Evolutionary conservation across 2,113 vertebrate species (phyloP), one percentile per base, ranked within the genome.

Genomic region (Hippocampus barbouri): DNA sequence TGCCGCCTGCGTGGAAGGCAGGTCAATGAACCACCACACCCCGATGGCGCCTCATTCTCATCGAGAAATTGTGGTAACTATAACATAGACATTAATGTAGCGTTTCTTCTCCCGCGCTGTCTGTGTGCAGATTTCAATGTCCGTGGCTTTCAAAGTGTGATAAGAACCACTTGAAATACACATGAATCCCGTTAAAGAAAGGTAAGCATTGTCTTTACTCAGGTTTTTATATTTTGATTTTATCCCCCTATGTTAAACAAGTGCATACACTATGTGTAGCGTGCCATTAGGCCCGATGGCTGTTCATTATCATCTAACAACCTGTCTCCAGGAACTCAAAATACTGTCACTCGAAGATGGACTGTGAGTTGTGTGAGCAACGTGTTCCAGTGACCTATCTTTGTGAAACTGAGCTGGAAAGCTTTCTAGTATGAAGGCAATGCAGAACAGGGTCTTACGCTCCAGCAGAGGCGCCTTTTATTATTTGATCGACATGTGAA

Each of bases 401-500:
- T n/a, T 43, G 41, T 66, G 10, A 6, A 30, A 56, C 21, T 23
- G 8, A n/a, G 53, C 21, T 23, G n/a, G 21, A 56, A 8, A 56
- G 21, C 53, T 56, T 15, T 8, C 53, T 40, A 20, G 20, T 40
- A 21, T 41, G 61, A 63, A 63, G 18, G 61, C 61, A 63, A 63
- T 63, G 61, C 30, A 40, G 61, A 5, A 5, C 61, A 40, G 20
- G 61, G 20, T 18, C 8, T 47, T 47, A 25, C 43, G 43, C 80
- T 83, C 66, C 79, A 89, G 79, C 78, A 76, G 84, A 80, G 79
- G n/a, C 43, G 34, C 40, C 40, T 43, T 65, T 45, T 27, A 65
- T 66, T 18, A 65, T 85, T 86, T 90, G 83, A 89, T 88, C 79
- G 86, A 78, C 85, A 88, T 87, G 87, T 79, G 72, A 91, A 79